A percentile compares a stretch with the other conserved stretches of the same genome.
These are phyloP conservation scores for Cerastis leucographa DNA, from an alignment of 2,888 invertebrate genomes.

Conservation along the genomic window DNA sequence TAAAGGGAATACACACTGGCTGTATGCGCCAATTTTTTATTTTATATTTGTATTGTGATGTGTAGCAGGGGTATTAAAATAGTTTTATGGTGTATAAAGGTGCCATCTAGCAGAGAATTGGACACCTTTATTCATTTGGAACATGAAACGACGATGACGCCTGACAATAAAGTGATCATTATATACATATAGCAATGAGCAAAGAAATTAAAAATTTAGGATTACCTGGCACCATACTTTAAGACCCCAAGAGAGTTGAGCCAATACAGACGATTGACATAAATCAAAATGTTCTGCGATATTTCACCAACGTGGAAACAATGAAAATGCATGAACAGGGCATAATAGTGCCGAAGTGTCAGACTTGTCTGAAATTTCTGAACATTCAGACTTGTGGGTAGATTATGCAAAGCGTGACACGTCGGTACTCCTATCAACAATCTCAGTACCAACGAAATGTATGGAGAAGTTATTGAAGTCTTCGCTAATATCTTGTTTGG, in stretches of 20 bases:
- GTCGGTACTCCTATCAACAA: constrained; percentile 45
- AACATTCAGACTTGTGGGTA: constrained; percentile 39
- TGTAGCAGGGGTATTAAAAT: neutral
- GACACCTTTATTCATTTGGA: neutral
- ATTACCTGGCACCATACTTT: neutral
- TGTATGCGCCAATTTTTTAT: constrained; percentile 9
- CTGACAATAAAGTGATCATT: neutral
- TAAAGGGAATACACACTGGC: constrained; percentile 47
- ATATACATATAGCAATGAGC: neutral
- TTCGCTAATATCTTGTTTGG: constrained; percentile 25
- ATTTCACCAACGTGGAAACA: constrained; percentile 3
- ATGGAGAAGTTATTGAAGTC: constrained; percentile 25
- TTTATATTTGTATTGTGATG: constrained; percentile 17
- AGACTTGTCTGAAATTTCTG: constrained; percentile 21
- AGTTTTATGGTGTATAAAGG: constrained; percentile 7
- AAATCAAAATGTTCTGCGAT: neutral
- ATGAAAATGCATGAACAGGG: constrained; percentile 28
- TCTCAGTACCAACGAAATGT: constrained; percentile 37
- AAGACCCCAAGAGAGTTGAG: neutral
- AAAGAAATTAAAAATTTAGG: neutral
- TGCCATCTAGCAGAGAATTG: neutral
- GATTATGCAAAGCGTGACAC: constrained; percentile 53
- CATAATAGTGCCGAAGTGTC: constrained; percentile 14
- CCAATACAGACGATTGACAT: neutral
- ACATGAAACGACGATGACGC: neutral